Percentiles rank a stretch among this genome's conserved stretches.
Evolutionary conservation across 2,113 vertebrate species (phyloP).

Genomic region (Vimba vimba): DNA sequence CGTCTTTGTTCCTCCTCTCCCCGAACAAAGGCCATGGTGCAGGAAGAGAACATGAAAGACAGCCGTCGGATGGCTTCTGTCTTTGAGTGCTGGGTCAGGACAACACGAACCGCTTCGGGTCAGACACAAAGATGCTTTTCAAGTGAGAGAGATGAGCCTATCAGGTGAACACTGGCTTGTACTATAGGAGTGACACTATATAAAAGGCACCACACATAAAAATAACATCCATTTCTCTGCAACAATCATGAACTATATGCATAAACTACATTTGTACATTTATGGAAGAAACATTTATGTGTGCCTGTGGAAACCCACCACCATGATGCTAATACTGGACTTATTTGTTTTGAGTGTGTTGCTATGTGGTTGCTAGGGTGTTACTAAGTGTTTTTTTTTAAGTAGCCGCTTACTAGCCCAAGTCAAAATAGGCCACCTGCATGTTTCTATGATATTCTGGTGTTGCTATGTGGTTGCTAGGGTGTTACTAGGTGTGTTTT

Average conservation of each 20-base stretch:
- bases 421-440: background rate
- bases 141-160: background rate
- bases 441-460: background rate
- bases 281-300: background rate
- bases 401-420: background rate
- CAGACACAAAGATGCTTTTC: slow-evolving; percentile 18
- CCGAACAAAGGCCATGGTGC: background rate
- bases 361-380: background rate
- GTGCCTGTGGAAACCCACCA: background rate
- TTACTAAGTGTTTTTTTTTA: background rate
- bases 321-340: background rate
- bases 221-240: background rate
- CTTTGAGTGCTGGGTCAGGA: slow-evolving; percentile 25
- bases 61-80: background rate
- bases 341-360: background rate
- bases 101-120: background rate
- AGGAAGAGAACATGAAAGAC: background rate
- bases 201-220: background rate
- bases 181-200: background rate
- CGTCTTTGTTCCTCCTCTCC: background rate
- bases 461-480: background rate
- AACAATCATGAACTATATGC: background rate
- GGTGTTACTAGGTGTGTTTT: too few species aligned
- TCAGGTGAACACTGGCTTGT: background rate
- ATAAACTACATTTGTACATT: background rate